A percentile compares a stretch with the other conserved stretches of the same genome.
phyloP scores from a whole-genome alignment of 1,140 invertebrate genomes.

The Formica exsecta region DNA sequence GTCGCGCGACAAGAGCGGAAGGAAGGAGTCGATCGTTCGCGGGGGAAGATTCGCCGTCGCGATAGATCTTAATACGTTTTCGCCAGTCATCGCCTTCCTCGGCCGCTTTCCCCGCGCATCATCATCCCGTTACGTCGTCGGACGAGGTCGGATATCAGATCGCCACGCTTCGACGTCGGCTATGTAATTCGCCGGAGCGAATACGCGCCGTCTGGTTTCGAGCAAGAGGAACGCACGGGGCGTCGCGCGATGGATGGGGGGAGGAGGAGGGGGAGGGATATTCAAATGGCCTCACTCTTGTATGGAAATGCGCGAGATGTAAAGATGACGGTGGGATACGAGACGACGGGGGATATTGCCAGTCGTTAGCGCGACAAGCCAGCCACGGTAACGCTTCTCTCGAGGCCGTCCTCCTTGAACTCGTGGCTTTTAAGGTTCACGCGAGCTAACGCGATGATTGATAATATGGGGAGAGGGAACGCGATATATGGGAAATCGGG shows the following conservation, averaged over 20 bases:
- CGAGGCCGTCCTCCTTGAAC: conserved; percentile 71
- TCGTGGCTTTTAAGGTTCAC: conserved; percentile 54
- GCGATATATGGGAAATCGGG: not conserved
- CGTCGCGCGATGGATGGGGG: not conserved
- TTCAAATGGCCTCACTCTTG: conserved; percentile 78
- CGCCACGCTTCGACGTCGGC: conserved; percentile 74
- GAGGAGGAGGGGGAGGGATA: conserved; percentile 35
- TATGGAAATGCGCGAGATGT: conserved; percentile 79
- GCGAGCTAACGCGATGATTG: conserved; percentile 75
- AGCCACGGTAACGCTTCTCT: conserved; percentile 46
- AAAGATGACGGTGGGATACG: conserved; percentile 78
- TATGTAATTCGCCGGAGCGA: conserved; percentile 76
- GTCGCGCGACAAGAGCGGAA: conserved; percentile 3
- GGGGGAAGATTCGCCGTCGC: conserved; percentile 59
- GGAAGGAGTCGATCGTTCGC: conserved; percentile 49
- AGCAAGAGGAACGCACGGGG: conserved; percentile 50
- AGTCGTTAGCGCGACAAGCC: conserved; percentile 77
- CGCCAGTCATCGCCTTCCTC: conserved; percentile 68
- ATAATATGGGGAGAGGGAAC: not conserved
- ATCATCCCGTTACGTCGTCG: conserved; percentile 70
- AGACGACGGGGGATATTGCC: conserved; percentile 77
- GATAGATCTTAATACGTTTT: conserved; percentile 71
- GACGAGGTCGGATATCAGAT: conserved; percentile 71
- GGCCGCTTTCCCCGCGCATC: conserved; percentile 19
- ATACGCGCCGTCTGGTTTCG: conserved; percentile 67